Evolutionary conservation across 1,140 invertebrate genomes (phyloP), one percentile per base, ranked within the genome.

Genomic region (Aporrectodea caliginosa): DNA sequence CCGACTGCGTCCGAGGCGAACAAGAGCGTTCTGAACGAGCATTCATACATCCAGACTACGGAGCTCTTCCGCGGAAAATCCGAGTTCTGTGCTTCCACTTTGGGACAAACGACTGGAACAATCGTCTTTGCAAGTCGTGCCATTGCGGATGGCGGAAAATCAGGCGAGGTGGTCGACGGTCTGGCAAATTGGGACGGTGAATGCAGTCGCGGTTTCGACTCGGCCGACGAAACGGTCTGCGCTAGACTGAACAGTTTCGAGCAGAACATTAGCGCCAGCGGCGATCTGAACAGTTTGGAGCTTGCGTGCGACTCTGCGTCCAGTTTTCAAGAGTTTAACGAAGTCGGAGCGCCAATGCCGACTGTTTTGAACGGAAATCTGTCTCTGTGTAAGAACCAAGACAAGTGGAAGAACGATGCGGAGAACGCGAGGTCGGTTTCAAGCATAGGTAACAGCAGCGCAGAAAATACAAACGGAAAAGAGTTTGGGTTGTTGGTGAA

Each of bases 241-340:
- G 6, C 22, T 22, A 22, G 43, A 12, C 43, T 58, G 43, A 58
- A 58, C 43, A 12, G 43, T 58, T 58, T 12, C 43, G 22, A 58
- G 22, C 43, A 58, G 43, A 58, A 58, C 43, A 22, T 58, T 58
- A 22, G 43, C 43, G 43, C 43, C n/a, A n/a, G n/a, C n/a, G n/a
- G n/a, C n/a, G n/a, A n/a, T n/a, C n/a, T n/a, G n/a, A n/a, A n/a
- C n/a, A n/a, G n/a, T 0, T 76, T 30, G 27, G 27, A 58, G 34
- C 31, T 76, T 71, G 69, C 29, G 6, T 30, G 16, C 22, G 69
- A 71, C 14, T 30, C 69, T 31, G 32, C 29, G 29, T 31, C 32
- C 69, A 71, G 32, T 71, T 71, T 71, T 71, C 27, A 71, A 71
- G 69, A 71, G 69, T 27, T 71, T 71, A 6, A 31, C 22, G 29